Base-by-base conservation (phyloP, 2,797 vertebrate genomes). In the Typhlichthys subterraneus region DNA sequence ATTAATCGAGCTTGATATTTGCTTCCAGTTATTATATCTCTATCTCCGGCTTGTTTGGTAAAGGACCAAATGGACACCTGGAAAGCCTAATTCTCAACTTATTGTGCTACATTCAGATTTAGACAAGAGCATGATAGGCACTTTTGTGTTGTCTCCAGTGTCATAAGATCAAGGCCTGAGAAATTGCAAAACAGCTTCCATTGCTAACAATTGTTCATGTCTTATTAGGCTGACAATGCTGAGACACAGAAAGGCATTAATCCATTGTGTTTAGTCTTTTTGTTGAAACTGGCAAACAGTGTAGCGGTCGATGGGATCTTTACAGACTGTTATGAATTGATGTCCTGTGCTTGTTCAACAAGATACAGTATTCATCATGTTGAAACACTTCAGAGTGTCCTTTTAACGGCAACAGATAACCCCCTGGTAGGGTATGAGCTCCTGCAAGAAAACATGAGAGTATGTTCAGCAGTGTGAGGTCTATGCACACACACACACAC, bases 401-500 rank as follows among this genome's bases (percentile, higher is more conserved):
- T 79, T 80, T 73, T 74, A 84, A 79, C 62, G 76, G 80, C 77
- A 62, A 83, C 67, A 79, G 71, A 79, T 65, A 4, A 75, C 74
- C 73, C 77, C 4, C 72, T 69, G 79, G 82, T 75, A 65, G 72
- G 79, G 73, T 68, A 65, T 60, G 65, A 60, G 53, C 78, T 76
- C 54, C 71, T 79, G 73, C 58, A 77, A 69, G 79, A 83, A 79
- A 72, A 81, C 73, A 67, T 75, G 75, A 67, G 70, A 70, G 83
- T 86, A 81, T 87, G 87, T 86, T 84, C 83, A 85, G 83, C 83
- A 69, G 71, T 75, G 65, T 75, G 75, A 80, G 77, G 81, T 74
- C 59, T 11, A 51, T 65, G 53, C 73, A 73, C 56, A 69, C 48
- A 61, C 19, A 60, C 38, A 57, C 55, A 45, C 13, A 49, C 4